Evolutionary conservation across 2,113 vertebrate species (phyloP).

Genomic region (Talpa occidentalis): DNA sequence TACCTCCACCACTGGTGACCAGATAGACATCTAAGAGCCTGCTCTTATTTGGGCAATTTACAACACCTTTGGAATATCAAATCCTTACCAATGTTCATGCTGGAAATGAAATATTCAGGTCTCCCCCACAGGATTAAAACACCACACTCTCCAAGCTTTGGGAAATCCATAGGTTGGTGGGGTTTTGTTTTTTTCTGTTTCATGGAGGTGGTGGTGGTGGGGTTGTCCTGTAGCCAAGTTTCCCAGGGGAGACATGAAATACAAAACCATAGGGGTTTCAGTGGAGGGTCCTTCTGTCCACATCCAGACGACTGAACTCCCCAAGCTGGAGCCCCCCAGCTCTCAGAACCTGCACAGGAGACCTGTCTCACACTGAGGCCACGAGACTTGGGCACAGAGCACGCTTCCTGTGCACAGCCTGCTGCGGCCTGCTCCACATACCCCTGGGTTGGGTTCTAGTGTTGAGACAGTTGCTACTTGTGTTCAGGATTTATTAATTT

Average conservation of each 20-base stretch:
- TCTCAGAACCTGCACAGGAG: background rate
- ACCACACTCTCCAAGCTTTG: background rate
- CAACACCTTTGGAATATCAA: background rate
- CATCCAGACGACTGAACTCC: background rate
- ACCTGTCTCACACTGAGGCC: background rate
- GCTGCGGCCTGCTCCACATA: background rate
- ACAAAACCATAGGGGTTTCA: background rate
- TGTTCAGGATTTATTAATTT: constrained; percentile 20
- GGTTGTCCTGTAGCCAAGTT: background rate
- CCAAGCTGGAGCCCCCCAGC: accelerated
- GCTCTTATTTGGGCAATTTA: background rate
- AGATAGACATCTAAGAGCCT: background rate
- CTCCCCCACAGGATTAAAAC: background rate
- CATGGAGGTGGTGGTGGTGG: background rate
- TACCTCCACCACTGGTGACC: background rate
- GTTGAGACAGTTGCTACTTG: no score
- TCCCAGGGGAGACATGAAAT: background rate
- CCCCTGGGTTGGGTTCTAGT: accelerated
- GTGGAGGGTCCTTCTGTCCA: background rate
- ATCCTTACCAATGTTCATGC: background rate
- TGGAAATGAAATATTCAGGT: background rate
- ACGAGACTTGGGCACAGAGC: background rate
- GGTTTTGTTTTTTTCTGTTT: no score
- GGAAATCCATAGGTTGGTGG: background rate
- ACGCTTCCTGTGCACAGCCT: background rate